Conservation (phyloP, 2,888 invertebrate genomes). For the Catocala fraxini region DNA sequence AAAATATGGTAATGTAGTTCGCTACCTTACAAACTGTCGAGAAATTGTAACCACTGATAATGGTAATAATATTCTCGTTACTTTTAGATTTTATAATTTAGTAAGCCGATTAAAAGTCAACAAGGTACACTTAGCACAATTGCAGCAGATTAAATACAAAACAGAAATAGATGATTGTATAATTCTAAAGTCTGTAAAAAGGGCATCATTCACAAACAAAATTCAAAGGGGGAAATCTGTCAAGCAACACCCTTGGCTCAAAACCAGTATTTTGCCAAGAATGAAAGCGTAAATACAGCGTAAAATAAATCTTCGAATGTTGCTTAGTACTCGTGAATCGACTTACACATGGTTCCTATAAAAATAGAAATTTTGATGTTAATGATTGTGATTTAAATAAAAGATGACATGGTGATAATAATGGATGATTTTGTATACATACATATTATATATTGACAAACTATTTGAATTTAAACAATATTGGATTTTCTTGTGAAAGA, state of each 20-base stretch:
- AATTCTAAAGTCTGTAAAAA: conserved; percentile 45
- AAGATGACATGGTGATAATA: conserved; percentile 16
- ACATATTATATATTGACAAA: too few relatives aligned
- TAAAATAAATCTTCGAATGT: conserved; percentile 61
- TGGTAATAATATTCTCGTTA: too few relatives aligned
- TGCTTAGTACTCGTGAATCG: conserved; percentile 75
- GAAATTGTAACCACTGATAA: too few relatives aligned
- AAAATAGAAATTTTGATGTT: conserved; percentile 78
- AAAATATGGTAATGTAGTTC: too few relatives aligned
- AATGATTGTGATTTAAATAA: conserved; percentile 49
- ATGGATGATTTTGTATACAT: not conserved
- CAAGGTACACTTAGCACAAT: too few relatives aligned
- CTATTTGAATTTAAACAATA: too few relatives aligned
- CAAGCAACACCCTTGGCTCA: conserved; percentile 70
- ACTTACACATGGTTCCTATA: conserved; percentile 88
- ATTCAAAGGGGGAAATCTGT: conserved; percentile 55
- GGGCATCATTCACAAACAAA: conserved; percentile 54
- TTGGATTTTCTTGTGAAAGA: not conserved
- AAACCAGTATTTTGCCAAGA: conserved; percentile 65
- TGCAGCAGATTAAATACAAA: too few relatives aligned
- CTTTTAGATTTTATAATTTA: too few relatives aligned
- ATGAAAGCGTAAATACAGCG: conserved; percentile 80
- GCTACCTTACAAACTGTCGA: too few relatives aligned
- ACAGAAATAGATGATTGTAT: conserved; percentile 59
- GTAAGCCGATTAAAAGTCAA: too few relatives aligned